Evolutionary conservation across 2,113 vertebrate species (phyloP), one percentile per base, ranked within the genome.

Genomic region (Synchiropus splendidus): DNA sequence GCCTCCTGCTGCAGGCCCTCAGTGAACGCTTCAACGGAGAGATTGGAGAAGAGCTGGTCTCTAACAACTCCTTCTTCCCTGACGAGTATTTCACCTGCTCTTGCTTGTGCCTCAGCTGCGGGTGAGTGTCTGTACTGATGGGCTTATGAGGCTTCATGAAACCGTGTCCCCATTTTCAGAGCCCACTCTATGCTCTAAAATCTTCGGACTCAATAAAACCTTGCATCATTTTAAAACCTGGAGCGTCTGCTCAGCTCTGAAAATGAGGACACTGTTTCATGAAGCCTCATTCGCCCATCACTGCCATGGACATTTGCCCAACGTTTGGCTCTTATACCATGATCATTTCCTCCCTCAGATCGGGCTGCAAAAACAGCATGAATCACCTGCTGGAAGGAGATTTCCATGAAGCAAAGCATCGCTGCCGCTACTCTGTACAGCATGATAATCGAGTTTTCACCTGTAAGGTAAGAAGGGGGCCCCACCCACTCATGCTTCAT

Each of bases 21-120:
- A 99, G 94, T 18, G 93, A 98, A 58, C 89, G 94, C 43, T 99
- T 99, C 70, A 94, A 89, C 42, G 95, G 93, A 21, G 94, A 98
- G 61, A 98, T 98, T 37, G 76, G 89, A 0, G 92, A 94, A 70
- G 93, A 97, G 54, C 85, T 92, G 54, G 89, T 92, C 60, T 86
- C 89, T 2, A 90, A 93, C 63, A 97, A 89, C 78, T 97, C 92
- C 60, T 98, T 99, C 67, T 99, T 99, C 55, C 95, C 95, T 8
- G 95, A 99, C 54, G 95, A 99, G 58, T 99, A 99, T 80, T 99
- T 99, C 79, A 99, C 94, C 42, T 99, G 95, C 70, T 95, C 94
- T 51, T 86, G 85, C 52, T 55, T 89, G 58, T 99, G 95, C 62
- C 92, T 98, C 75, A 94, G 94, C 69, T 99, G 95, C 67, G 91